Evolutionary conservation across 2,113 vertebrate species (phyloP).

Genomic region (Xerus inauris): DNA sequence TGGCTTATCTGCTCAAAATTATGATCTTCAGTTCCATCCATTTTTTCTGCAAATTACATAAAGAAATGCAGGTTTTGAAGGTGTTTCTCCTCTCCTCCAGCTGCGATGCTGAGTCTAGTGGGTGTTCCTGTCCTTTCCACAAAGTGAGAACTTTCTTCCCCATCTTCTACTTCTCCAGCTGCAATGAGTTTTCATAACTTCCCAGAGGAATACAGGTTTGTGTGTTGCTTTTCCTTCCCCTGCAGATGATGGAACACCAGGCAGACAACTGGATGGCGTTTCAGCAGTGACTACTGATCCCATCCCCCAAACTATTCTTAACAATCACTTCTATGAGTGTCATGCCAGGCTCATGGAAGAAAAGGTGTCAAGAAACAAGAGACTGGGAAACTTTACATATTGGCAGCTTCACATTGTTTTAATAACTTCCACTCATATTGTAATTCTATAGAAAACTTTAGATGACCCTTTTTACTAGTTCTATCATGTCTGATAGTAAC

Average conservation of each 20-base stretch:
- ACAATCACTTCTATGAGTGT: background rate
- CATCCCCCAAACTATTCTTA: background rate
- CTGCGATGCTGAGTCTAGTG: background rate
- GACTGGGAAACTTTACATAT: background rate
- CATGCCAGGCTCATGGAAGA: background rate
- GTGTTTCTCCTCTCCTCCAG: background rate
- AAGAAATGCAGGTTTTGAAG: background rate
- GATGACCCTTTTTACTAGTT: background rate
- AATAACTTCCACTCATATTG: background rate
- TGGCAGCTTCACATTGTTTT: background rate
- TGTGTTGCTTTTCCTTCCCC: background rate
- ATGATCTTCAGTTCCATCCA: too few species aligned
- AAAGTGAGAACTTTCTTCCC: background rate
- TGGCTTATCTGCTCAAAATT: too few species aligned
- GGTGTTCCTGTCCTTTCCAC: background rate
- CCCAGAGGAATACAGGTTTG: background rate
- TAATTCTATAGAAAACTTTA: background rate
- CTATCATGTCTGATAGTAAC: background rate
- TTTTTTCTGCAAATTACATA: too few species aligned
- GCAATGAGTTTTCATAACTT: too few species aligned
- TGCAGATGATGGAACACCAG: background rate
- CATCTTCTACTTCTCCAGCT: background rate
- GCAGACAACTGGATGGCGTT: background rate
- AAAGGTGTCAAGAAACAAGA: background rate
- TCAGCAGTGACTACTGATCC: background rate